These are phyloP conservation scores for Formicarius rufipectus DNA, from an alignment of 2,113 vertebrate genomes.

Conservation along the genomic window DNA sequence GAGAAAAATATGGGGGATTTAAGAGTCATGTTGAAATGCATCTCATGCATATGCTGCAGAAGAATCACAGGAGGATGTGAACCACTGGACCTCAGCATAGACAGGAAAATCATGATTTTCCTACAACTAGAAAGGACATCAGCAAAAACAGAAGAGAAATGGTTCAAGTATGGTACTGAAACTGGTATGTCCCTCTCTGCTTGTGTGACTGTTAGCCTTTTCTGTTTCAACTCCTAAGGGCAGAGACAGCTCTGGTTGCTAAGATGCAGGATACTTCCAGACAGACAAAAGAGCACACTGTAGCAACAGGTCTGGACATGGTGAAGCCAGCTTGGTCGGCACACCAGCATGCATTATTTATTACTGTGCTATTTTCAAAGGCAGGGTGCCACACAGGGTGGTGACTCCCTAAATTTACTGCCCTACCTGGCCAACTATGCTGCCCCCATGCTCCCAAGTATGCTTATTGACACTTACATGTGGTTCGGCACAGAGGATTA, in stretches of 20 bases:
- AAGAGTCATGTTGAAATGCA: background rate
- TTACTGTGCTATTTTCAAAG: constrained; percentile 57
- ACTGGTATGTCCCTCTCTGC: background rate
- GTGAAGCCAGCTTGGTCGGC: constrained; percentile 40
- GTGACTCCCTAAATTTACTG: constrained; percentile 33
- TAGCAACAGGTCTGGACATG: constrained; percentile 62
- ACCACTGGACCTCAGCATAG: background rate
- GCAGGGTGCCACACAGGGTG: constrained; percentile 56
- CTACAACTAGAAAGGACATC: background rate
- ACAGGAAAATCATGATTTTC: background rate
- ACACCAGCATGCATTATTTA: constrained; percentile 58
- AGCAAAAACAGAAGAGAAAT: background rate
- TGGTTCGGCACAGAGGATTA: constrained; percentile 36
- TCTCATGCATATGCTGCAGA: background rate
- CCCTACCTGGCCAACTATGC: constrained; percentile 13
- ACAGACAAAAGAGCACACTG: constrained; percentile 45
- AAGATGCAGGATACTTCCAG: constrained; percentile 30
- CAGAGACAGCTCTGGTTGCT: constrained; percentile 43
- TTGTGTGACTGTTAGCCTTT: background rate
- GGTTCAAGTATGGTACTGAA: background rate
- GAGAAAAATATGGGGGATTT: background rate
- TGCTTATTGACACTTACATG: constrained; percentile 35
- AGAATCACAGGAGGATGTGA: background rate
- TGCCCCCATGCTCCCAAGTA: constrained; percentile 18
- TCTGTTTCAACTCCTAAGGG: constrained; percentile 47